Percentiles rank a stretch among this genome's conserved stretches.
Conservation (phyloP, 2,797 vertebrate genomes). For the Astyanax mexicanus region DNA sequence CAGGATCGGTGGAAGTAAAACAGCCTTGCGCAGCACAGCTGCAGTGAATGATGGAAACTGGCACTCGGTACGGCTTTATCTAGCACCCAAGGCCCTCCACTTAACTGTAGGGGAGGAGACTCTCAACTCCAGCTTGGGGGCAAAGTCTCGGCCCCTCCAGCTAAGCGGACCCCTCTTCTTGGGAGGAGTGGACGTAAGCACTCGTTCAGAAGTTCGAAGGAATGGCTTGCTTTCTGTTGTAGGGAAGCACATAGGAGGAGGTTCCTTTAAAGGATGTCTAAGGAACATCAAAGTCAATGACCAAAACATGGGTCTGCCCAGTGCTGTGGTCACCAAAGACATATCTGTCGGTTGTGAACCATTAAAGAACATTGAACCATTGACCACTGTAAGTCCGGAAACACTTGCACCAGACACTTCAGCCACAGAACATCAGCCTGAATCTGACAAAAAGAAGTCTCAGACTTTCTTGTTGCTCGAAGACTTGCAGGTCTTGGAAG, state of each 20-base stretch:
- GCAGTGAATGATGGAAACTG: constrained; percentile 79
- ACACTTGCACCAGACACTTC: constrained; percentile 46
- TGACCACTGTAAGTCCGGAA: constrained; percentile 29
- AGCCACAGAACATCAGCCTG: constrained; percentile 17
- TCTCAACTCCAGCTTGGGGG: constrained; percentile 71
- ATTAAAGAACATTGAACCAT: constrained; percentile 39
- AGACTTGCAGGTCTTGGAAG: constrained; percentile 84
- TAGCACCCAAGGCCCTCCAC: constrained; percentile 76
- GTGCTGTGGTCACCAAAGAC: constrained; percentile 84
- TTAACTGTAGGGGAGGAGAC: constrained; percentile 82
- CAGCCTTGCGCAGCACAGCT: constrained; percentile 75
- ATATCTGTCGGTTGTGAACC: constrained; percentile 84
- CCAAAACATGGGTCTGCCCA: constrained; percentile 80
- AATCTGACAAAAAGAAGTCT: constrained; percentile 60
- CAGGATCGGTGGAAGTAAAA: constrained; percentile 72
- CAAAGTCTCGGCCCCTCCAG: constrained; percentile 68
- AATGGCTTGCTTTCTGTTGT: constrained; percentile 71
- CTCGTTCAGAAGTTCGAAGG: constrained; percentile 67
- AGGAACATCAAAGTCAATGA: constrained; percentile 79
- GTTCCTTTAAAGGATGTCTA: constrained; percentile 90
- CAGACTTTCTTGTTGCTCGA: constrained; percentile 77
- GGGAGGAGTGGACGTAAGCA: constrained; percentile 81
- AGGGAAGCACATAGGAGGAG: constrained; percentile 68
- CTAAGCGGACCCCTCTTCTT: constrained; percentile 82
- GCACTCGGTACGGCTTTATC: constrained; percentile 80